These are phyloP conservation scores for Amazona vittata DNA, from an alignment of 2,113 vertebrate species.

Conservation along the genomic window DNA sequence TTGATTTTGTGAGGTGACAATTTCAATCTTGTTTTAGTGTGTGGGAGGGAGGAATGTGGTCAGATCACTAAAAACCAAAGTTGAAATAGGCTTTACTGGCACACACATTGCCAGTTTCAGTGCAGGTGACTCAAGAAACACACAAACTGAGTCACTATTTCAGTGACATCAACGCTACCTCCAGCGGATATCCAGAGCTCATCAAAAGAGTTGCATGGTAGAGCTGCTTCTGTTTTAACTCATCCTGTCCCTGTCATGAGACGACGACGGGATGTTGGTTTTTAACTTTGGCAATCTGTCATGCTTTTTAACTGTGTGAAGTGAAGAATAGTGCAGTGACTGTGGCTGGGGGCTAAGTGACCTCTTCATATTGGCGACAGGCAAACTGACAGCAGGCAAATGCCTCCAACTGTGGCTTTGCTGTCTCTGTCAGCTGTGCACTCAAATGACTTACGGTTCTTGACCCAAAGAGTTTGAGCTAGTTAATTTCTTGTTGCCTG, in stretches of 20 bases:
- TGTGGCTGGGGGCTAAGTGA: neutral
- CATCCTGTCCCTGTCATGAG: neutral
- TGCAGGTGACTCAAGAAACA: conserved; percentile 4
- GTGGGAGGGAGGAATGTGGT: neutral
- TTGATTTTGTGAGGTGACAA: neutral
- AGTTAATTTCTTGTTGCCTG: neutral
- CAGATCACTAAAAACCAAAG: neutral
- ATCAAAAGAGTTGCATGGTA: neutral
- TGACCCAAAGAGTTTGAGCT: neutral
- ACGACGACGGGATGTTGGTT: neutral
- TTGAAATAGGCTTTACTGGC: conserved; percentile 6
- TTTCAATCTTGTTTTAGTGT: neutral
- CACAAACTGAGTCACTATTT: conserved; percentile 4
- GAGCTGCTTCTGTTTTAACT: neutral
- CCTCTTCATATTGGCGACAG: neutral
- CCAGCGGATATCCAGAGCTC: neutral
- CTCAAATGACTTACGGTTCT: neutral
- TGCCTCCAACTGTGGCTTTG: neutral
- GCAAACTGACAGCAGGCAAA: neutral
- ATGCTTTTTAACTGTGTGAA: neutral
- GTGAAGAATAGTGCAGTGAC: neutral
- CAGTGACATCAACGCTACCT: neutral
- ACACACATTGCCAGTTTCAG: neutral
- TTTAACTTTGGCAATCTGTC: neutral
- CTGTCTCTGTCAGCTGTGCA: neutral